Evolutionary conservation across 2,888 invertebrate genomes (phyloP).

Genomic region (Alcis repandata): DNA sequence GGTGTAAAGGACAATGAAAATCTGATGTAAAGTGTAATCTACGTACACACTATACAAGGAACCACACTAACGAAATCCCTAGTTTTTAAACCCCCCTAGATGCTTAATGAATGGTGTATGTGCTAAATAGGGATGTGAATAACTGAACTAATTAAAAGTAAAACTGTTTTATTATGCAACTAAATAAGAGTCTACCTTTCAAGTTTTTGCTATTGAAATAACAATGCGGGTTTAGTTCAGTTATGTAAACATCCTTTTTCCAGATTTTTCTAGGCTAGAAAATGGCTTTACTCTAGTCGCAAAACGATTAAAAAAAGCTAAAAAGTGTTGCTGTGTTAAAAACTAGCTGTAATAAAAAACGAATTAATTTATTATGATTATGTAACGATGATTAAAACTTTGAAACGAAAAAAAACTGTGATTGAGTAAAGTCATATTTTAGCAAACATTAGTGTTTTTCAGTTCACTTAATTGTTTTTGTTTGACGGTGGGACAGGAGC

Average conservation of each 20-base stretch:
- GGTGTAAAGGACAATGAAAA: constrained; percentile 2
- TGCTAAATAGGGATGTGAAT: constrained; percentile 52
- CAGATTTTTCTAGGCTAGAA: constrained; percentile 18
- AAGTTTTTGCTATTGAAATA: not conserved
- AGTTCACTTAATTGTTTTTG: constrained; percentile 61
- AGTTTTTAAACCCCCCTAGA: constrained; percentile 48
- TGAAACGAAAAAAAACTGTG: too few species aligned
- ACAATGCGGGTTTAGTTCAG: constrained; percentile 21
- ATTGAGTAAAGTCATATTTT: constrained; percentile 42
- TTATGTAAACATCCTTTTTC: constrained; percentile 21
- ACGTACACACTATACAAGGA: constrained; percentile 42
- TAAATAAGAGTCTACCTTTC: not conserved
- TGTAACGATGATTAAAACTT: too few species aligned
- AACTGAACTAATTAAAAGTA: constrained; percentile 35
- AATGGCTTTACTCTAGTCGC: constrained; percentile 33
- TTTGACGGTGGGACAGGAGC: constrained; percentile 77
- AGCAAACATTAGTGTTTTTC: constrained; percentile 50
- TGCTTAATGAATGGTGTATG: constrained; percentile 72
- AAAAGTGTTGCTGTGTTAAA: not conserved
- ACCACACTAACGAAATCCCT: constrained; percentile 40
- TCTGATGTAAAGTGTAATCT: constrained; percentile 30
- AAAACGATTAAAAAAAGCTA: not conserved
- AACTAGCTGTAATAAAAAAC: too few species aligned
- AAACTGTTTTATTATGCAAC: not conserved
- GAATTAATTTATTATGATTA: too few species aligned